Base-by-base conservation (phyloP, 2,797 vertebrate genomes). In the Garrulus glandarius region DNA sequence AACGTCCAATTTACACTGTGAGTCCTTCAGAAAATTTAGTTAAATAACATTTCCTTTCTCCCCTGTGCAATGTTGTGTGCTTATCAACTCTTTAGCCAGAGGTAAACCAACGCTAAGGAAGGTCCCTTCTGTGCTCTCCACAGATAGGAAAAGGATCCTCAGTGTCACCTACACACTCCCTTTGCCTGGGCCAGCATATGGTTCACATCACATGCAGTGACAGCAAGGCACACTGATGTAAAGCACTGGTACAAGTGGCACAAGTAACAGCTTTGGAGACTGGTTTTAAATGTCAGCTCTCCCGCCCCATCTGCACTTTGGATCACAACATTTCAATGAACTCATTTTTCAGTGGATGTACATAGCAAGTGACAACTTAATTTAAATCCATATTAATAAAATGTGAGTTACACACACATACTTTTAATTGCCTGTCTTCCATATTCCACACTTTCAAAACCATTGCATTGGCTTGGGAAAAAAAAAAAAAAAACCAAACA, bases 371-470 rank as follows among this genome's bases (percentile, higher is more conserved):
- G 94, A 93, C 87, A 90, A 79, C 52, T 74, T 84, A 77, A 96
- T 95, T 95, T 92, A 88, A 93, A 95, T 84, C 77, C 6, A 1
- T 77, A 77, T 87, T 96, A 96, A 84, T 84, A 88, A 88, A 85
- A 92, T 4, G 80, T 72, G 80, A 94, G 76, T 74, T 79, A 80
- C 50, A 69, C 6, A 11, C 37, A 57, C 57, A 50, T 39, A 55
- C 72, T 70, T 87, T 37, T 93, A 91, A 92, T 55, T 90, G 70
- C n/a, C n/a, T 84, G 39, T 60, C 52, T 92, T 84, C 49, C 44
- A 26, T 6, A 32, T 64, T 84, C 56, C 36, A 32, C 34, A 26
- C 44, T 79, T 85, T 41, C 36, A 81, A 78, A 93, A 59, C 24
- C 65, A 59, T 14, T 74, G 41, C 9, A 52, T 2, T 39, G 16